Evolutionary conservation across 2,888 invertebrate genomes (phyloP).

Genomic region (Exocentrus adspersus): DNA sequence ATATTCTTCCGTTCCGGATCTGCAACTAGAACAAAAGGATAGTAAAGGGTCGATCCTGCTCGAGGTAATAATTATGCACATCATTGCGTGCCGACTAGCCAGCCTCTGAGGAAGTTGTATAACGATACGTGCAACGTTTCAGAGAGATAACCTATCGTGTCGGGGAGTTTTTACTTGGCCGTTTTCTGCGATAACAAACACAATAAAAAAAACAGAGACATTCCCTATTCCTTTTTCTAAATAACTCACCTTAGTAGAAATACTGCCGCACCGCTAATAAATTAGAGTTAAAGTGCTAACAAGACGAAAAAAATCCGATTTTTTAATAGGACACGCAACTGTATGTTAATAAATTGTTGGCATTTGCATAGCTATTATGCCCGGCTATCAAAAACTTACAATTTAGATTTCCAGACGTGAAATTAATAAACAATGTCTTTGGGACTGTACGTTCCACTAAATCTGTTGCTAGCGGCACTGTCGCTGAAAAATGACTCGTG

Average conservation of each 20-base stretch:
- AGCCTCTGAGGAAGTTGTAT: constrained; percentile 60
- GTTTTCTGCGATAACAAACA: constrained; percentile 30
- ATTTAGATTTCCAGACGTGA: constrained; percentile 50
- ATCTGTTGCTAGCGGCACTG: background rate
- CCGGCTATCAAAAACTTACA: constrained; percentile 53
- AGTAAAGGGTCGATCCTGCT: constrained; percentile 37
- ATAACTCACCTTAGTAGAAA: constrained; percentile 34
- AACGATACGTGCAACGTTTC: constrained; percentile 54
- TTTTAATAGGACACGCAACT: constrained; percentile 44
- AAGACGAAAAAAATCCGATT: constrained; percentile 43
- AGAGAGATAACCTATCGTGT: constrained; percentile 40
- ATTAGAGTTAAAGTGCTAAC: constrained; percentile 46
- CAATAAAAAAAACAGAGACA: constrained; percentile 30
- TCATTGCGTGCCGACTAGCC: constrained; percentile 60
- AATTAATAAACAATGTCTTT: constrained; percentile 49
- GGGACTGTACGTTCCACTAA: background rate
- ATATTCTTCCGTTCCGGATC: background rate
- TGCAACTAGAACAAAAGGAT: constrained; percentile 12
- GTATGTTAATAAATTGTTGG: constrained; percentile 43
- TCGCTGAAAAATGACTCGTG: no score
- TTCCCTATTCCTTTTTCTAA: constrained; percentile 24
- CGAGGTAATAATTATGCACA: constrained; percentile 61
- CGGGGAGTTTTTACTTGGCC: constrained; percentile 28
- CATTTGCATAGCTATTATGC: constrained; percentile 53
- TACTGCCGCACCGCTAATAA: constrained; percentile 40